Evolutionary conservation across 2,888 invertebrate species (phyloP).

Genomic region (Pristionchus japonicus): DNA sequence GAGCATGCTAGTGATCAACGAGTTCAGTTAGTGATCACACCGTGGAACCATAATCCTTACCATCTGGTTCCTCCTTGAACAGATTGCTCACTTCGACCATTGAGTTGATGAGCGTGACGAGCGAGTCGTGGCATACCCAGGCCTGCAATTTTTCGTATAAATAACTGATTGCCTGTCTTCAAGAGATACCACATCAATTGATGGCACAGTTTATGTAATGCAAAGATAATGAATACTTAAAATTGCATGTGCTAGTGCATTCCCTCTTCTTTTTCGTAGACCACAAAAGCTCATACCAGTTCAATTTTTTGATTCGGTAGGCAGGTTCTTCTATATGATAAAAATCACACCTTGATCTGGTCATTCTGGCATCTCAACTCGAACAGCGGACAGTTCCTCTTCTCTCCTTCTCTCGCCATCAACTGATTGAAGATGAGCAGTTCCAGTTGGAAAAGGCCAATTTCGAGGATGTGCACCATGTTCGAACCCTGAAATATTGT

Average conservation of each 20-base stretch:
- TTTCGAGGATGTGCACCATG: conserved; percentile 56
- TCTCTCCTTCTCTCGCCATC: conserved; percentile 13
- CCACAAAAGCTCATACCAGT: too few relatives aligned
- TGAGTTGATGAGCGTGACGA: conserved; percentile 63
- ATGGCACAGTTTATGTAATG: too few relatives aligned
- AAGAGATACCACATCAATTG: too few relatives aligned
- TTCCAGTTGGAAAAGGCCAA: conserved; percentile 62
- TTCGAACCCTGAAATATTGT: neutral
- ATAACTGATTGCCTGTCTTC: neutral
- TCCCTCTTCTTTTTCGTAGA: too few relatives aligned
- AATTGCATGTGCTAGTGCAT: too few relatives aligned
- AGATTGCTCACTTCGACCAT: conserved; percentile 64
- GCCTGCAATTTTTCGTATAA: conserved; percentile 50
- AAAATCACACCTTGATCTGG: conserved; percentile 50
- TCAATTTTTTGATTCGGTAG: too few relatives aligned
- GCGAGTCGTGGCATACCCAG: conserved; percentile 72
- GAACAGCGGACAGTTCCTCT: conserved; percentile 54
- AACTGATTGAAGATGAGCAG: conserved; percentile 50
- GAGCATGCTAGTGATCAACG: too few relatives aligned
- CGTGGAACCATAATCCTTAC: neutral
- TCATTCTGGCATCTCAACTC: conserved; percentile 59
- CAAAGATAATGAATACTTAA: too few relatives aligned
- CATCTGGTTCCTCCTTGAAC: conserved; percentile 46
- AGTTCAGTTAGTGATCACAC: too few relatives aligned
- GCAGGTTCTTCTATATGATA: too few relatives aligned